Base-by-base conservation (phyloP, 2,113 vertebrate genomes). In the Tragulus kanchil region DNA sequence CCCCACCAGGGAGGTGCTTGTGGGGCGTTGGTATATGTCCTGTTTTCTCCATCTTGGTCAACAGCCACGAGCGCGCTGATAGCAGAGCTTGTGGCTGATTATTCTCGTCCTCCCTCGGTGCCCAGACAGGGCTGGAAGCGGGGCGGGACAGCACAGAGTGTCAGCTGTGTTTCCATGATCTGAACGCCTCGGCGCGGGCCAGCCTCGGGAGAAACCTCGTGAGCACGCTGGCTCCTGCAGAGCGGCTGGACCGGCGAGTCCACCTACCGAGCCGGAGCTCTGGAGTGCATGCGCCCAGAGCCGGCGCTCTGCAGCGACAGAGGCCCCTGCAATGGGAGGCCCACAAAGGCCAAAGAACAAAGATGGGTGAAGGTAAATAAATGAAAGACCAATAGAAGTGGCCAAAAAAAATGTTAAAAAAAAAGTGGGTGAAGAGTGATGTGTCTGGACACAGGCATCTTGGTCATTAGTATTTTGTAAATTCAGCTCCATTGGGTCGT, bases 21-120 rank as follows among this genome's bases (percentile, higher is more conserved):
- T 6, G 2, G 2, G 31, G 13, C 19, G 1, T 0, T 11, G 42
- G 5, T 3, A 2, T 3, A n/a, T 26, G 42, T 67, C 0, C 0
- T 0, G 42, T 16, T 19, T 56, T 36, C 78, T 54, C 93, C 11
- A 15, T 13, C 54, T 12, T 11, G 13, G 19, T 1, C 1, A 6
- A 15, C 1, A 9, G 9, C 45, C 3, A 0, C 0, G 36, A 9
- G 28, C 1, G 1, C 52, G 8, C 3, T 2, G 36, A 7, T 16
- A 10, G 48, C 9, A 15, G 26, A 61, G 45, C n/a, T 10, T 8
- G 28, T 12, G 3, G 5, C 21, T 6, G 50, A 9, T 1, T 6
- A 4, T n/a, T 6, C 19, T 31, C 64, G 1, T 3, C 17, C 26
- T 61, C 13, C 17, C 5, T 21, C 14, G 0, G 23, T 8, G 45